Evolutionary conservation across 2,113 vertebrate genomes (phyloP), one percentile per base, ranked within the genome.

Genomic region (Brienomyrus brachyistius): DNA sequence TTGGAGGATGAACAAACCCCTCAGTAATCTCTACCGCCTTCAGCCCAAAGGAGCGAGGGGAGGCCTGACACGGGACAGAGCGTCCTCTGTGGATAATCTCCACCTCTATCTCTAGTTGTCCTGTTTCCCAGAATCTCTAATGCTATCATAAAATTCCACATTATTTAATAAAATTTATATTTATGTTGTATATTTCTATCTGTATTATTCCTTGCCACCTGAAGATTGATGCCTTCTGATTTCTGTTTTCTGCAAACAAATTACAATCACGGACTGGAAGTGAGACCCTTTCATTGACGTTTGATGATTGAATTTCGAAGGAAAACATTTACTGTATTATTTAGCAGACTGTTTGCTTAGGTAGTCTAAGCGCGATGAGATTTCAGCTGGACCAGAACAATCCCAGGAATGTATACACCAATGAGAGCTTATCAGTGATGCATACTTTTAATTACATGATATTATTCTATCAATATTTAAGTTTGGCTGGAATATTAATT

Each of bases 371-470:
- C 80, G 88, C 89, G 90, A 89, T 50, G 62, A 86, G 31, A 56
- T 86, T 89, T 91, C 2, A 54, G 1, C 86, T 35, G 23, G 43
- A 62, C 66, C 90, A 50, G 35, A 89, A 70, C 84, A 88, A 89
- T 91, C 87, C 89, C 70, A 86, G 66, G 59, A 91, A 87, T 84
- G 5, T 52, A 82, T 87, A 88, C 90, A 90, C 87, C 86, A 80
- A 89, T 95, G 84, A 85, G 90, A 89, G 90, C 89, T 94, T 90
- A 94, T 96, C 89, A 94, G 94, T 95, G 94, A 95, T 96, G 92
- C 93, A 97, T 96, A 89, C 93, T 92, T 92, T 92, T 94, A 94
- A 95, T 93, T 95, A 94, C 92, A 93, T 90, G 93, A 92, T 94
- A 94, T 94, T 93, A 92, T 93, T 94, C 93, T 93, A 91, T 95